Evolutionary conservation across 2,113 vertebrate species (phyloP), one percentile per base, ranked within the genome.

Genomic region (Xenopus borealis): DNA sequence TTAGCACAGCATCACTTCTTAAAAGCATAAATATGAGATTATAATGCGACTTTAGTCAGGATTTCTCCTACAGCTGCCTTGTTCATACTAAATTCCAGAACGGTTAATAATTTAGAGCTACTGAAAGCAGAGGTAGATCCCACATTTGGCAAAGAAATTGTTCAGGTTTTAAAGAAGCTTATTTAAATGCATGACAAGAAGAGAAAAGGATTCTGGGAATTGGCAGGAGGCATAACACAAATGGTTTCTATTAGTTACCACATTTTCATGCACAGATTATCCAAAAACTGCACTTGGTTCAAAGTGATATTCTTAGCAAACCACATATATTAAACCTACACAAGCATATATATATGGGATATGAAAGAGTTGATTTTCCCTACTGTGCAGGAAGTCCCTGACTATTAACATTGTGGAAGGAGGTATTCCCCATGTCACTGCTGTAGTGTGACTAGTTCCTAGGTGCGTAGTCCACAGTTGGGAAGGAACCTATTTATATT

Each of bases 261-360:
- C 74, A 33, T 14, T 10, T 75, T 79, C 40, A n/a, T 33, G 30
- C 5, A 30, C 72, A 76, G 19, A 75, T 65, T 23, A 81, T 67
- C 70, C 44, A 50, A 23, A 14, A 83, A 69, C 71, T 66, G 62
- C 20, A 81, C 72, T 40, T 66, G 78, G 52, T 14, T 55, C 3
- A 55, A 55, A 16, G 13, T n/a, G 14, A 55, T 8, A 17, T 55
- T 55, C 16, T n/a, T 55, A 55, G 12, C 17, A 9, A 55, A 55
- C 52, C 17, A 50, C 46, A 50, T 6, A 50, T 4, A 33, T 4
- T 33, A 33, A 3, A 33, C 7, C 7, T 33, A 33, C 30, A n/a
- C n/a, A n/a, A n/a, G n/a, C n/a, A n/a, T n/a, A n/a, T n/a, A n/a
- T n/a, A n/a, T n/a, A n/a, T n/a, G n/a, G n/a, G n/a, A n/a, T n/a